phyloP scores from a whole-genome alignment of 2,797 vertebrate species.

The Anableps anableps region DNA sequence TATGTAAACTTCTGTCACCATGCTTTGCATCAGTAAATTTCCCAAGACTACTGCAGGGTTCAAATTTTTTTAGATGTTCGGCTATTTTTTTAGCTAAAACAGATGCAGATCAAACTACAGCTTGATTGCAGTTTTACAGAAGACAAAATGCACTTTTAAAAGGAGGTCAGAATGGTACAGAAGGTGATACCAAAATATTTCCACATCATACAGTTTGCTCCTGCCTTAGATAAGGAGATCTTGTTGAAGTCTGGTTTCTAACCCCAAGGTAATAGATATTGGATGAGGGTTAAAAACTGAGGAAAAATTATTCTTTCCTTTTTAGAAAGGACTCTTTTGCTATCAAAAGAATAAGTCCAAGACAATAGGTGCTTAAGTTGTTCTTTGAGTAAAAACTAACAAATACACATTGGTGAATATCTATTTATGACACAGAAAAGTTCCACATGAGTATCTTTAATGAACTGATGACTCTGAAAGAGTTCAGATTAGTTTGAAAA shows the following conservation, averaged over 20 bases:
- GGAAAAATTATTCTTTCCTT: neutral
- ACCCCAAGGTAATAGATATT: neutral
- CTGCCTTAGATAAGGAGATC: neutral
- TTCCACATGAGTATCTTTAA: neutral
- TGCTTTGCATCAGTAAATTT: neutral
- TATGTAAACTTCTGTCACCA: neutral
- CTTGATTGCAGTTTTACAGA: neutral
- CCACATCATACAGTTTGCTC: neutral
- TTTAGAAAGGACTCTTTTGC: neutral
- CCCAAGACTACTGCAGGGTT: neutral
- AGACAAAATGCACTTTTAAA: neutral
- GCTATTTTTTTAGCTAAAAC: neutral
- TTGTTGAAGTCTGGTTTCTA: neutral
- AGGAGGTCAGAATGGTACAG: neutral
- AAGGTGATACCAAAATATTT: neutral
- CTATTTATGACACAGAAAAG: neutral
- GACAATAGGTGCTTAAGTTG: neutral
- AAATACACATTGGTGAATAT: neutral
- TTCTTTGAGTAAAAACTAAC: neutral
- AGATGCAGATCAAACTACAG: neutral
- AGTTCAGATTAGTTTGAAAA: neutral
- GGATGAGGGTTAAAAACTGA: neutral
- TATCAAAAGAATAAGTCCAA: neutral
- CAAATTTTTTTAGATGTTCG: neutral
- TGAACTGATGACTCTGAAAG: neutral